Conservation (phyloP, 1,140 invertebrate species). For the Drosophila ananassae region DNA sequence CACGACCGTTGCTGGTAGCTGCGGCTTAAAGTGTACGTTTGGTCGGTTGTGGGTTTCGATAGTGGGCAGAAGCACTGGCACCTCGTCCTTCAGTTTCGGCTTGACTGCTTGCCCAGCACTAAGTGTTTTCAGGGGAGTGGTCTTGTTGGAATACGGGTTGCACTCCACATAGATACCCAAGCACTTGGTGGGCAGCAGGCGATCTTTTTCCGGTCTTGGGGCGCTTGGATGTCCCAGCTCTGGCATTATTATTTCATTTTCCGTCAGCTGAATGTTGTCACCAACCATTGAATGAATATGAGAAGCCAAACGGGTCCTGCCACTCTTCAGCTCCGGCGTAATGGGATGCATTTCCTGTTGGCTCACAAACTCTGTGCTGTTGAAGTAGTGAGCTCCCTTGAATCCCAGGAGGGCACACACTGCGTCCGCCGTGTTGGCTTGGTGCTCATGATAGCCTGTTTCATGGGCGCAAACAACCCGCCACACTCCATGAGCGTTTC, state of each 20-base stretch:
- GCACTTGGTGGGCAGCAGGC: conserved; percentile 50
- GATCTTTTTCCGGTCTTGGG: conserved; percentile 34
- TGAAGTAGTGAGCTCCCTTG: conserved; percentile 66
- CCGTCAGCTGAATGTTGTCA: conserved; percentile 62
- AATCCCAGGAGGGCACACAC: conserved; percentile 76
- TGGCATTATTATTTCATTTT: conserved; percentile 27
- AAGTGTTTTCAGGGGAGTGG: conserved; percentile 65
- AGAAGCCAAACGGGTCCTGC: conserved; percentile 6
- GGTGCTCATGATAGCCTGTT: conserved; percentile 65
- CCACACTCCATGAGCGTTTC: conserved; percentile 86
- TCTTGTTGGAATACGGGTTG: conserved; percentile 58
- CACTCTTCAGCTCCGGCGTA: conserved; percentile 57
- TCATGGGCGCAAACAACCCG: conserved; percentile 86
- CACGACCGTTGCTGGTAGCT: conserved; percentile 39
- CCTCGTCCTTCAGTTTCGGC: background rate
- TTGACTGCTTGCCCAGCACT: conserved; percentile 61
- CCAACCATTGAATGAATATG: conserved; percentile 28
- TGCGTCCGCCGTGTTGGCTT: conserved; percentile 50
- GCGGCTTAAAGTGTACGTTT: conserved; percentile 75
- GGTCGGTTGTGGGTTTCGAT: conserved; percentile 66
- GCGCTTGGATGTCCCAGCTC: conserved; percentile 6
- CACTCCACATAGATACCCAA: conserved; percentile 75
- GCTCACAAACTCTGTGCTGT: conserved; percentile 57
- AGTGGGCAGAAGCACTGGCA: conserved; percentile 44
- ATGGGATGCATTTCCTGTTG: conserved; percentile 60